A percentile compares a stretch with the other conserved stretches of the same genome.
phyloP scores from a whole-genome alignment of 2,797 vertebrate genomes.

The Pseudochaenichthys georgianus region DNA sequence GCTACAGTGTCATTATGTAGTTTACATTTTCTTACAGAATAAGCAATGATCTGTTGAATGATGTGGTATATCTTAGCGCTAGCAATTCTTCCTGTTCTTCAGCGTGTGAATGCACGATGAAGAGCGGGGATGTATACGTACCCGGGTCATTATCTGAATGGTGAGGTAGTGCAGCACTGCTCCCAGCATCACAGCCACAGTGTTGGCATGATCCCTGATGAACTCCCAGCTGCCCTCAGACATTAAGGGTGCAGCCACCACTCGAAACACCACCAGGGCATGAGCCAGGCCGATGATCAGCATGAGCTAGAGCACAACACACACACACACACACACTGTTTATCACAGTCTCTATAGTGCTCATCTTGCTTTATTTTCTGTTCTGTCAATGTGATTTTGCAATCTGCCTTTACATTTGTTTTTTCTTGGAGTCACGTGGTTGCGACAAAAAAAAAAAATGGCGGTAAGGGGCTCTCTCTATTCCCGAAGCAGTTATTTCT shows the following conservation, averaged over 20 bases:
- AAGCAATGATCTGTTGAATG: neutral
- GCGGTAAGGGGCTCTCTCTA: too few species aligned
- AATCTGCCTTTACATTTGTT: too few species aligned
- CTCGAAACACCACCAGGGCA: slow-evolving; percentile 90
- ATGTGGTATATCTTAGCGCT: too few species aligned
- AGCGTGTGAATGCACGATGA: neutral
- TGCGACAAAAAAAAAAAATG: too few species aligned
- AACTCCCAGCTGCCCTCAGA: slow-evolving; percentile 70
- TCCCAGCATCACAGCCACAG: slow-evolving; percentile 84
- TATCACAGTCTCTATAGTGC: too few species aligned
- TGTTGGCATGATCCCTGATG: slow-evolving; percentile 83
- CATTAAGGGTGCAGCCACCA: slow-evolving; percentile 83
- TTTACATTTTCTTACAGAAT: too few species aligned
- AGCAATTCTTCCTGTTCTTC: neutral
- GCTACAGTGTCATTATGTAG: too few species aligned
- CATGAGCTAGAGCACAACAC: slow-evolving; percentile 60
- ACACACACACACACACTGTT: too few species aligned
- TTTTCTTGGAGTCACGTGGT: too few species aligned
- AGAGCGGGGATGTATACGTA: slow-evolving; percentile 15
- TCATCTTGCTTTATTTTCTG: too few species aligned
- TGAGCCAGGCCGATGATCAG: slow-evolving; percentile 90
- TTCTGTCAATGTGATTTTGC: too few species aligned
- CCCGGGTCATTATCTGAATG: slow-evolving; percentile 83
- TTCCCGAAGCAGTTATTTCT: too few species aligned
- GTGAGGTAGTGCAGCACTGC: slow-evolving; percentile 92